These are phyloP conservation scores for Halotydeus destructor DNA, from an alignment of 1,140 invertebrate genomes.

Conservation along the genomic window DNA sequence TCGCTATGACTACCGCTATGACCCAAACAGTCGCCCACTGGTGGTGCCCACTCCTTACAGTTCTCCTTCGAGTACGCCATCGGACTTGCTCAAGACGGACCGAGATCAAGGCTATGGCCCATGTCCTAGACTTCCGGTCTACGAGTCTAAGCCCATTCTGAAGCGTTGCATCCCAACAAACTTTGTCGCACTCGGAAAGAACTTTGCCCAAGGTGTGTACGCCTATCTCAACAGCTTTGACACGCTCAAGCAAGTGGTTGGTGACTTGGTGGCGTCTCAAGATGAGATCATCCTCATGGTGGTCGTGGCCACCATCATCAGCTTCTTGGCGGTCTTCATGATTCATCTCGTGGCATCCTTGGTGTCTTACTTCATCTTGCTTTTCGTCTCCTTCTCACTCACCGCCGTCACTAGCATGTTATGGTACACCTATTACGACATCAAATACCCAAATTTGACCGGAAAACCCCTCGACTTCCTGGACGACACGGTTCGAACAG, in stretches of 20 bases:
- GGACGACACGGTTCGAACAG: slow-evolving; percentile 60
- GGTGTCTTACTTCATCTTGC: slow-evolving; percentile 66
- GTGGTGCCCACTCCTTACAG: slow-evolving; percentile 9
- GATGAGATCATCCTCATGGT: slow-evolving; percentile 49
- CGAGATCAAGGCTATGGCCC: not conserved
- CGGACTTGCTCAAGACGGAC: not conserved
- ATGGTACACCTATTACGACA: slow-evolving; percentile 69
- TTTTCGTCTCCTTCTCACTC: slow-evolving; percentile 46
- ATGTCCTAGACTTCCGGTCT: not conserved
- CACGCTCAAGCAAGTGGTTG: slow-evolving; percentile 58
- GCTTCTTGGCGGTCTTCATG: slow-evolving; percentile 55
- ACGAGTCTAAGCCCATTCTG: slow-evolving; percentile 37
- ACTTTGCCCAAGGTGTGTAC: slow-evolving; percentile 46
- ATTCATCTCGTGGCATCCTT: slow-evolving; percentile 58
- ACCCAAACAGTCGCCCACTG: slow-evolving; percentile 9
- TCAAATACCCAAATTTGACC: slow-evolving; percentile 37
- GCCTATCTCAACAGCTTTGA: slow-evolving; percentile 64
- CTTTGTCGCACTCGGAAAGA: slow-evolving; percentile 34
- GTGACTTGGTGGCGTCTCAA: slow-evolving; percentile 68
- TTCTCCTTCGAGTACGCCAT: not conserved
- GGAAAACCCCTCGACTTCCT: slow-evolving; percentile 31
- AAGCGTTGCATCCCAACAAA: slow-evolving; percentile 63
- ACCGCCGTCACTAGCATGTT: slow-evolving; percentile 51
- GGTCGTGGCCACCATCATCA: slow-evolving; percentile 55
- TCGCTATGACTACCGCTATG: slow-evolving; percentile 40